A percentile compares a stretch with the other conserved stretches of the same genome.
These are phyloP conservation scores for Trisateles emortualis DNA, from an alignment of 2,888 invertebrate genomes.

Conservation along the genomic window DNA sequence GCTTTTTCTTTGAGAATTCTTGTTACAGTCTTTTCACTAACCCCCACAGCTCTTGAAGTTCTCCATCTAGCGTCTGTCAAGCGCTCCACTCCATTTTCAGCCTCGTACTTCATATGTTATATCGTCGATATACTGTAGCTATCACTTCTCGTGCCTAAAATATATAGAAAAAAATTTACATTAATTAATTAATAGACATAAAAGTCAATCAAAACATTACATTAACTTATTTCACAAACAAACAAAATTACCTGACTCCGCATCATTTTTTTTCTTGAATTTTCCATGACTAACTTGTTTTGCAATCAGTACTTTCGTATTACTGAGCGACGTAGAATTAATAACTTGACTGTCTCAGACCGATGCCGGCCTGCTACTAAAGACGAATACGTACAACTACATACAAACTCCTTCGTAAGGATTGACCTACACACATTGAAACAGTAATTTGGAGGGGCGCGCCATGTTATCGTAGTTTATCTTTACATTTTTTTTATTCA, in stretches of 20 bases:
- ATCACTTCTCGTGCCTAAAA: slow-evolving; percentile 14
- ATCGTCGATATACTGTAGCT: slow-evolving; percentile 17
- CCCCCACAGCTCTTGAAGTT: slow-evolving; percentile 17
- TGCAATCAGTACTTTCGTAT: slow-evolving; percentile 6
- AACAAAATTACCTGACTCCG: slow-evolving; percentile 5
- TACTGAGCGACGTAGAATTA: slow-evolving; percentile 1
- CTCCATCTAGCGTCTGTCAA: slow-evolving; percentile 19
- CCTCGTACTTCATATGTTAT: slow-evolving; percentile 13
- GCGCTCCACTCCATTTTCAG: slow-evolving; percentile 15
- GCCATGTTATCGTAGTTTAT: too few species aligned
- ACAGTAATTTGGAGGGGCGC: too few species aligned
- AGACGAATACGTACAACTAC: too few species aligned
- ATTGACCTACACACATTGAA: too few species aligned
- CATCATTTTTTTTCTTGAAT: neutral
- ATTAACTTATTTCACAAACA: too few species aligned
- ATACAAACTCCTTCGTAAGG: too few species aligned
- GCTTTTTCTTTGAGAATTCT: slow-evolving; percentile 23
- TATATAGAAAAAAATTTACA: neutral
- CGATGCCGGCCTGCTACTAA: too few species aligned
- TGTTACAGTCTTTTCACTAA: slow-evolving; percentile 16
- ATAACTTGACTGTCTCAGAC: neutral
- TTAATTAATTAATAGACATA: too few species aligned
- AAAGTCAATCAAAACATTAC: too few species aligned
- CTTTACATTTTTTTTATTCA: too few species aligned
- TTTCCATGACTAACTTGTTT: slow-evolving; percentile 5